These are phyloP conservation scores for Aphodius sticticus DNA, from an alignment of 2,888 invertebrate species.

Conservation along the genomic window DNA sequence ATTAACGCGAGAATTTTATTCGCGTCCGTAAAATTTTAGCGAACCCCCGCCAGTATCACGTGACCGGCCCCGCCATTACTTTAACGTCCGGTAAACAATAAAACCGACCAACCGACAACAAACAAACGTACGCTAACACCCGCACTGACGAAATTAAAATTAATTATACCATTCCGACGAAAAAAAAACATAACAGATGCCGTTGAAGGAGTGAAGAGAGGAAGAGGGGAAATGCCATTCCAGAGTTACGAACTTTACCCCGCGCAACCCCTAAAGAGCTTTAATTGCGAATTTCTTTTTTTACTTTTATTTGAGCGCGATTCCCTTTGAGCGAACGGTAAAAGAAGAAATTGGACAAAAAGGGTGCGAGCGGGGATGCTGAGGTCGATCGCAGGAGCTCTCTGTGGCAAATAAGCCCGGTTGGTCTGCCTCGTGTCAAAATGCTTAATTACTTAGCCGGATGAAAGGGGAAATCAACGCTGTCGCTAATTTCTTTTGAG, in stretches of 20 bases:
- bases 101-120: background rate
- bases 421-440: background rate
- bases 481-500: background rate
- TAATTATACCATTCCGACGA: background rate
- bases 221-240: background rate
- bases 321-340: background rate
- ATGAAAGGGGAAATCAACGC: background rate
- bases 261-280: background rate
- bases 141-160: background rate
- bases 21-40: background rate
- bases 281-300: background rate
- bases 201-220: background rate
- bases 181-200: background rate
- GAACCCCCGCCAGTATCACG: background rate
- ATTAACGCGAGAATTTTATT: background rate
- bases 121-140: constrained; percentile 4
- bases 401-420: background rate
- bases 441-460: constrained; percentile 4
- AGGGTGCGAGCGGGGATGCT: background rate
- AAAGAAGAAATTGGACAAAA: background rate
- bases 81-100: constrained; percentile 4
- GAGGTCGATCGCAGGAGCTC: background rate
- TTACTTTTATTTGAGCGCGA: background rate
- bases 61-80: background rate
- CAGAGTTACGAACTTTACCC: background rate